phyloP scores from a whole-genome alignment of 2,113 vertebrate genomes.

The Channa argus region DNA sequence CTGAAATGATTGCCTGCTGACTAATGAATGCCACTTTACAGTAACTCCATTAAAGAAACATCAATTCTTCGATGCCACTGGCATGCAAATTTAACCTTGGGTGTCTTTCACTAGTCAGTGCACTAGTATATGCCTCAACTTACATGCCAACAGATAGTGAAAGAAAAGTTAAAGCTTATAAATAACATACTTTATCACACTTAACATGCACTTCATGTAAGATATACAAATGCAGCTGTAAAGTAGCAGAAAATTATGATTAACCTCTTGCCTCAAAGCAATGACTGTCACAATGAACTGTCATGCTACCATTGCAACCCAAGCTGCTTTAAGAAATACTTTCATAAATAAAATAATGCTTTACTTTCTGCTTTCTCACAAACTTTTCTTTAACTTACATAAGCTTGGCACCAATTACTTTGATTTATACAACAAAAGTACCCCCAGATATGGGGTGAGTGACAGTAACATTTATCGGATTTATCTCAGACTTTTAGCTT shows the following conservation, averaged over 20 bases:
- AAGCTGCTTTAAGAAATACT: background rate
- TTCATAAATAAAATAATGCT: background rate
- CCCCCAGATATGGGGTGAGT: background rate
- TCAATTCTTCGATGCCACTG: conserved; percentile 9
- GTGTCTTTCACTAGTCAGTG: background rate
- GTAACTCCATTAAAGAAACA: conserved; percentile 44
- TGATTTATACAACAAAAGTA: background rate
- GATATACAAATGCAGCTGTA: background rate
- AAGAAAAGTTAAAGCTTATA: background rate
- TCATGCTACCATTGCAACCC: no score
- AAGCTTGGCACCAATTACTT: conserved; percentile 25
- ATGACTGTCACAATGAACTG: background rate
- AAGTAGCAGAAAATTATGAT: background rate
- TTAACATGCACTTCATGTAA: background rate
- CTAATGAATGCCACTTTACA: conserved; percentile 12
- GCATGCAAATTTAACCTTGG: conserved; percentile 14
- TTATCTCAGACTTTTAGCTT: background rate
- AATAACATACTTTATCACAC: background rate
- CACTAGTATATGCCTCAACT: no score
- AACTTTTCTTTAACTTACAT: background rate
- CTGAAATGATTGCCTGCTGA: no score
- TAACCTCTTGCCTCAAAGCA: background rate
- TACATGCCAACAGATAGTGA: background rate
- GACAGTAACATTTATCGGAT: conserved; percentile 6
- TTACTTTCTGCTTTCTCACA: background rate